phyloP scores from a whole-genome alignment of 1,140 invertebrate genomes.

The Tribolium madens region DNA sequence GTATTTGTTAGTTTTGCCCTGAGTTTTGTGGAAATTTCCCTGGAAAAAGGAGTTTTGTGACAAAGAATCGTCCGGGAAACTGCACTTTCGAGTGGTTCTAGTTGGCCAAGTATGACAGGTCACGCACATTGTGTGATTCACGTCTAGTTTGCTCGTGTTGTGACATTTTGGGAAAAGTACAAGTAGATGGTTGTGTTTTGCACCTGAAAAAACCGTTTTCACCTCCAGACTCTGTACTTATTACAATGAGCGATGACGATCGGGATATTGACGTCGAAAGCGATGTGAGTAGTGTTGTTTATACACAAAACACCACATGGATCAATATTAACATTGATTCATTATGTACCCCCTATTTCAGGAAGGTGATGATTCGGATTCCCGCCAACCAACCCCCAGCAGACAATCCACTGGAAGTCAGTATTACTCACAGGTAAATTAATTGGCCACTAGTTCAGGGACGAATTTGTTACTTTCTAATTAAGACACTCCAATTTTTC shows the following conservation, averaged over 20 bases:
- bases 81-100: neutral
- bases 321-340: slow-evolving; percentile 44
- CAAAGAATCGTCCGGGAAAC: neutral
- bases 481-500: neutral
- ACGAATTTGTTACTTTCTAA: slow-evolving; percentile 21
- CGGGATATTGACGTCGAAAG: slow-evolving; percentile 93
- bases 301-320: slow-evolving; percentile 39
- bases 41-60: neutral
- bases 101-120: slow-evolving; percentile 38
- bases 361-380: slow-evolving; percentile 78
- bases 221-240: neutral
- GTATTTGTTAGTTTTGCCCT: neutral
- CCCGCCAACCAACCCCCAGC: slow-evolving; percentile 64
- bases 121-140: slow-evolving; percentile 42
- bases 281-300: slow-evolving; percentile 76
- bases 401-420: slow-evolving; percentile 65
- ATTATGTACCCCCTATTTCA: slow-evolving; percentile 61
- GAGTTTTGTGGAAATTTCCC: neutral
- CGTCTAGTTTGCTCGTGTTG: slow-evolving; percentile 34
- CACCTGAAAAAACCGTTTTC: slow-evolving; percentile 19
- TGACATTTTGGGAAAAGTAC: slow-evolving; percentile 26
- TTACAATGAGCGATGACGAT: slow-evolving; percentile 88
- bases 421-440: slow-evolving; percentile 72
- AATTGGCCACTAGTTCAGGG: neutral
- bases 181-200: slow-evolving; percentile 9